Evolutionary conservation across 1,140 invertebrate species (phyloP).

Genomic region (Diabrotica undecimpunctata): DNA sequence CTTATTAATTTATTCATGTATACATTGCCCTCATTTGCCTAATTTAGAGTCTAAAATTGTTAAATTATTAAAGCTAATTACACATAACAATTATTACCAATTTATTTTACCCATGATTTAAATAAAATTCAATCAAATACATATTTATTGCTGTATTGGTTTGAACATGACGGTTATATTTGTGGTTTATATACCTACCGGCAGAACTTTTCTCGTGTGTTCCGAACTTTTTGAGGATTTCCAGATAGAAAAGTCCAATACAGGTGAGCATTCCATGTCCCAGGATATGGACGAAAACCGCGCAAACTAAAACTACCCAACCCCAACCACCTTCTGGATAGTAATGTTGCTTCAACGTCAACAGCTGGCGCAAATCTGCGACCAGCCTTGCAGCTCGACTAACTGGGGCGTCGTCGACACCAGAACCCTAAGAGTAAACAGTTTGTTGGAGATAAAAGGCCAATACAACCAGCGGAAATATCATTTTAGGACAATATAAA

Average conservation of each 20-base stretch:
- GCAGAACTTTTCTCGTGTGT: constrained; percentile 36
- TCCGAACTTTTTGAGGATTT: constrained; percentile 53
- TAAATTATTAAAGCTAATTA: too few species aligned
- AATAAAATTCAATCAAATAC: too few species aligned
- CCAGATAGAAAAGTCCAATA: constrained; percentile 54
- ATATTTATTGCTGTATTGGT: too few species aligned
- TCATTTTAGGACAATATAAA: background rate
- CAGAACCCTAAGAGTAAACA: constrained; percentile 33
- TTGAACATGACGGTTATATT: too few species aligned
- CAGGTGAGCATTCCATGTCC: constrained; percentile 61
- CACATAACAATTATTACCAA: too few species aligned
- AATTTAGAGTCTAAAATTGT: too few species aligned
- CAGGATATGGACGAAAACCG: constrained; percentile 59
- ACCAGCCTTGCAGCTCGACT: constrained; percentile 46
- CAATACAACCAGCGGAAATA: background rate
- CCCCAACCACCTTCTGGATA: constrained; percentile 76
- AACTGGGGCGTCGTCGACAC: constrained; percentile 39
- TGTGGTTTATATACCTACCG: constrained; percentile 12
- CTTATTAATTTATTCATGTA: too few species aligned
- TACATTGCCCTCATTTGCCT: too few species aligned
- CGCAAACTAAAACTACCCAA: constrained; percentile 62
- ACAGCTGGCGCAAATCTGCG: constrained; percentile 54
- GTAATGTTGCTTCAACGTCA: constrained; percentile 66
- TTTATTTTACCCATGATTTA: too few species aligned
- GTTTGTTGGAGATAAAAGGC: background rate